Percentiles rank a stretch among this genome's conserved stretches.
phyloP scores from a whole-genome alignment of 2,113 vertebrate genomes.

The Stomatorhinus ivindoensis region DNA sequence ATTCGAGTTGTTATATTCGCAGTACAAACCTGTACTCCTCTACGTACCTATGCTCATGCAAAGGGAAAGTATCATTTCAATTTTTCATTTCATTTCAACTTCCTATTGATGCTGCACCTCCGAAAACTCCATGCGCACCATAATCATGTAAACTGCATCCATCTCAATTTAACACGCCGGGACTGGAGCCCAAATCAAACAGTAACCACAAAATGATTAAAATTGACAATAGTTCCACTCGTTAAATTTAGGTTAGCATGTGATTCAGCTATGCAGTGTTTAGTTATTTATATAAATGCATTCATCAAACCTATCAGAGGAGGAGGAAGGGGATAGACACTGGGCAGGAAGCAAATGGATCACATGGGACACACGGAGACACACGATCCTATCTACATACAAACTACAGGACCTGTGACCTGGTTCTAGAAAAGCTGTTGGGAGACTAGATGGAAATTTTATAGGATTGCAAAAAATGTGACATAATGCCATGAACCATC shows the following conservation, averaged over 20 bases:
- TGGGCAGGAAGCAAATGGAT: neutral
- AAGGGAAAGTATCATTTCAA: neutral
- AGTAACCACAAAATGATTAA: neutral
- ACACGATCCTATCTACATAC: neutral
- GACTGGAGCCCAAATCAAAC: neutral
- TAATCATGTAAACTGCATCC: neutral
- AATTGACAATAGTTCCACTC: neutral
- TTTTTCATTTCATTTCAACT: neutral
- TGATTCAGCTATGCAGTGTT: neutral
- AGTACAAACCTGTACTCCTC: neutral
- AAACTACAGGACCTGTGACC: neutral
- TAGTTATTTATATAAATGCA: neutral
- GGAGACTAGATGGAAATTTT: neutral
- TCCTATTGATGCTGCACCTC: neutral
- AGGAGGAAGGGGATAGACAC: neutral
- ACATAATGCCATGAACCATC: neutral
- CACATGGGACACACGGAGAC: neutral
- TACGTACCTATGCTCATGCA: neutral
- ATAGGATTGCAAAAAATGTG: neutral
- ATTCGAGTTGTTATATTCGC: neutral
- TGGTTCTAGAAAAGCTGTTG: neutral
- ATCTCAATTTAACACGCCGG: neutral
- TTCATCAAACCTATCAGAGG: neutral
- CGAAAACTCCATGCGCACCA: neutral
- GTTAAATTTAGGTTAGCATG: too few species aligned